phyloP scores from a whole-genome alignment of 2,888 invertebrate genomes.

The Agriopis leucophaearia region DNA sequence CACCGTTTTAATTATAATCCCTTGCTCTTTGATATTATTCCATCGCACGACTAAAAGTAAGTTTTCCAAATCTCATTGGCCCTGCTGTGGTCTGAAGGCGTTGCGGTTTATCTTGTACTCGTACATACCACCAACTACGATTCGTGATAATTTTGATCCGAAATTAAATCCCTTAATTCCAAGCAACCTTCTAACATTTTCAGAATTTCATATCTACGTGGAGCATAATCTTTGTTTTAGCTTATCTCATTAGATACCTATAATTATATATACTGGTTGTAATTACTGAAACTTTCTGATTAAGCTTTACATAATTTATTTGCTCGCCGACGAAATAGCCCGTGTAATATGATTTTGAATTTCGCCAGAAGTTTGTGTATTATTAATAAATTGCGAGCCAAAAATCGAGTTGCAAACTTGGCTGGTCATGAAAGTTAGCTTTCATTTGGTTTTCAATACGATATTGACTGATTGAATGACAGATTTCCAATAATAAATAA shows the following conservation, averaged over 20 bases:
- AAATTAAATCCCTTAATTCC: slow-evolving; percentile 29
- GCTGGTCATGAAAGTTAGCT: slow-evolving; percentile 19
- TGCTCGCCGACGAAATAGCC: slow-evolving; percentile 11
- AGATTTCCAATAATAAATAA: slow-evolving; percentile 14
- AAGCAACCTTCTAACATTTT: slow-evolving; percentile 18
- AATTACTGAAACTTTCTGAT: slow-evolving; percentile 28
- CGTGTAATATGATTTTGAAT: slow-evolving; percentile 29
- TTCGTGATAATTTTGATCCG: slow-evolving; percentile 29
- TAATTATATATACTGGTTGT: slow-evolving; percentile 2
- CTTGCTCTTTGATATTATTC: slow-evolving; percentile 1
- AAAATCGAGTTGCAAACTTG: slow-evolving; percentile 16
- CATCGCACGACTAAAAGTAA: background rate
- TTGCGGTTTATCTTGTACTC: slow-evolving; percentile 20
- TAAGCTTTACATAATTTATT: slow-evolving; percentile 35
- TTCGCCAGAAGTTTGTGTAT: slow-evolving; percentile 26
- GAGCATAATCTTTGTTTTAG: slow-evolving; percentile 20
- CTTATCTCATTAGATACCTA: slow-evolving; percentile 22
- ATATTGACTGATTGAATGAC: slow-evolving; percentile 23
- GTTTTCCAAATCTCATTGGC: slow-evolving; percentile 27
- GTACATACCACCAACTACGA: background rate
- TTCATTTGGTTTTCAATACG: slow-evolving; percentile 21
- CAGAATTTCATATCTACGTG: slow-evolving; percentile 21
- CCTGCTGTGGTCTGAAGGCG: slow-evolving; percentile 23
- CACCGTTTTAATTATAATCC: background rate
- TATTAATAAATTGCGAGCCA: slow-evolving; percentile 20